These are phyloP conservation scores for Drosophila rellima DNA, from an alignment of 2,888 invertebrate genomes.

Conservation along the genomic window DNA sequence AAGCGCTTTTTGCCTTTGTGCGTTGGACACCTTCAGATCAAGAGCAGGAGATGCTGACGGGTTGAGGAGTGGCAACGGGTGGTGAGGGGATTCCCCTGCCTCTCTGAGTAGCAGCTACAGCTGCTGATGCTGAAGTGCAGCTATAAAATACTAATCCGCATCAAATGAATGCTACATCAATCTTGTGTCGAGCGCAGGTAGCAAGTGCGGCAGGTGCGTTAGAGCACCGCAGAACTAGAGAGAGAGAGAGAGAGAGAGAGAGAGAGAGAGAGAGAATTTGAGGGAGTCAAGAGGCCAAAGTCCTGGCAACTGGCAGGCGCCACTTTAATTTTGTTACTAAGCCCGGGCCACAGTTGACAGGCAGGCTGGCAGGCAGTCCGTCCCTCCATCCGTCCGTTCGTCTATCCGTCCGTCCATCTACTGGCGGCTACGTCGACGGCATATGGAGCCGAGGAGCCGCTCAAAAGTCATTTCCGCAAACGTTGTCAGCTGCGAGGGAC, in stretches of 20 bases:
- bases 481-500: conserved; percentile 67
- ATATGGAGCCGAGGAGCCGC: conserved; percentile 71
- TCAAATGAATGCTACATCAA: conserved; percentile 81
- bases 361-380: conserved; percentile 17
- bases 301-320: conserved; percentile 54
- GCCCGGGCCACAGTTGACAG: conserved; percentile 61
- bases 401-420: conserved; percentile 3
- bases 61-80: not conserved
- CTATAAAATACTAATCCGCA: conserved; percentile 82
- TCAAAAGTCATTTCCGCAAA: conserved; percentile 82
- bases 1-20: conserved; percentile 55
- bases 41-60: not conserved
- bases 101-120: not conserved
- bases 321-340: conserved; percentile 80
- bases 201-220: conserved; percentile 39
- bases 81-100: not conserved
- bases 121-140: conserved; percentile 71
- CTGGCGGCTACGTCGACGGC: conserved; percentile 35
- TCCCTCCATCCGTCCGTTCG: not conserved
- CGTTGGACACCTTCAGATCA: conserved; percentile 50
- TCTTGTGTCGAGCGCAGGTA: conserved; percentile 74
- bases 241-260: not conserved
- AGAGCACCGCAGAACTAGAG: not conserved
- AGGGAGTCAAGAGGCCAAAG: conserved; percentile 18
- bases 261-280: not conserved